Conservation (phyloP, 2,797 vertebrate genomes). For the Otolemur crassicaudatus region DNA sequence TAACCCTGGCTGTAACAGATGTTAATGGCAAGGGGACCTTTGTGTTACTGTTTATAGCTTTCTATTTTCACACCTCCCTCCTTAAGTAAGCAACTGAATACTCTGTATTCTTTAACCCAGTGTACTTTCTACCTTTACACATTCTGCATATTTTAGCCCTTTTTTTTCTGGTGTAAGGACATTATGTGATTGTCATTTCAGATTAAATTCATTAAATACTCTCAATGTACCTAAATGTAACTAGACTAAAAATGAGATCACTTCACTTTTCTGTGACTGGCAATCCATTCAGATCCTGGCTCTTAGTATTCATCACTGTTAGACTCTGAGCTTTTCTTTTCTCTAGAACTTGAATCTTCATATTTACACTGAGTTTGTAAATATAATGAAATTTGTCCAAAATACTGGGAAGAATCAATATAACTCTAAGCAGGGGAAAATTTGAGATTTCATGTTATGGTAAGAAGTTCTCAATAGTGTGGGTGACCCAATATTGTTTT, state of each 20-base stretch:
- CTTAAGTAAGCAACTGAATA: background rate
- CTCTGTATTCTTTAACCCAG: background rate
- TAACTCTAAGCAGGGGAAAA: background rate
- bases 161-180: background rate
- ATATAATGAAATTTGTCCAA: background rate
- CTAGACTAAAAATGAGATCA: background rate
- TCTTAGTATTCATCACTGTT: background rate
- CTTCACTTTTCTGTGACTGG: background rate
- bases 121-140: background rate
- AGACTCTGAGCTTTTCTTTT: background rate
- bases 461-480: background rate
- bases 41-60: slow-evolving; percentile 43
- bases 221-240: background rate
- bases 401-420: background rate
- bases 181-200: background rate
- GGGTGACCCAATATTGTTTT: background rate
- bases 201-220: slow-evolving; percentile 1
- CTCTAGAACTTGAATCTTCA: background rate
- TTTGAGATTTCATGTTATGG: background rate
- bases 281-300: background rate
- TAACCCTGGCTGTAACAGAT: background rate
- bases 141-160: background rate
- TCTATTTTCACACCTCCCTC: background rate
- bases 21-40: slow-evolving; percentile 43
- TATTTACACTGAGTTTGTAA: background rate